Percentiles rank a stretch among this genome's conserved stretches.
These are phyloP conservation scores for Ammospiza nelsoni DNA, from an alignment of 2,113 vertebrate species.

Conservation along the genomic window DNA sequence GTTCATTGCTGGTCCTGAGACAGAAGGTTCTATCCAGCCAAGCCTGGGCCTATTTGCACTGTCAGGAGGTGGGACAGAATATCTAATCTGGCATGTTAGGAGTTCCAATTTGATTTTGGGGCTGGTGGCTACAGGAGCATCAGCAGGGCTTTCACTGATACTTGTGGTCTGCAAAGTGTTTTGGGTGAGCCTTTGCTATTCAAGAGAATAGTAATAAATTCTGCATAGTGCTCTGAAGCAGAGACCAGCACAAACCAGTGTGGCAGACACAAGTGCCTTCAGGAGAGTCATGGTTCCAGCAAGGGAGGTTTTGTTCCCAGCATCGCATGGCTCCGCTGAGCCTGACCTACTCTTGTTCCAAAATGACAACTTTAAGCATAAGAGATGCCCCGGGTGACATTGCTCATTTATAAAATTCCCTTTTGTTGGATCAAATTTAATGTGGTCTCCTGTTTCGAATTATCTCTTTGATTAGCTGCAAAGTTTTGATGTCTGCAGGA, in stretches of 20 bases:
- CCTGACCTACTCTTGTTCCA: not conserved
- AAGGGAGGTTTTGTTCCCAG: not conserved
- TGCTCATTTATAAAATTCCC: conserved; percentile 24
- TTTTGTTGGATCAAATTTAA: conserved; percentile 58
- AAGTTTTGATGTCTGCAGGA: conserved; percentile 71
- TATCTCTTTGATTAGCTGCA: conserved; percentile 67
- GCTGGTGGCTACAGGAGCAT: not conserved
- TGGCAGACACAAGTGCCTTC: accelerated
- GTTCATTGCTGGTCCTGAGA: not conserved
- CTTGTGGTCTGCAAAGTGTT: not conserved
- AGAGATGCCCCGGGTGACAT: not conserved
- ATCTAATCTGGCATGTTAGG: not conserved
- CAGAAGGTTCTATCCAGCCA: not conserved
- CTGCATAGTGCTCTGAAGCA: not conserved
- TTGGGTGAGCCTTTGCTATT: not conserved
- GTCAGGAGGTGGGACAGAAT: not conserved
- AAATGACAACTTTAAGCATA: not conserved
- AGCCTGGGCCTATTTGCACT: not conserved
- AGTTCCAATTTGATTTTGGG: not conserved
- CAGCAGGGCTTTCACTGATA: not conserved
- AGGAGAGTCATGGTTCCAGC: not conserved
- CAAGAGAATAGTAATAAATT: not conserved
- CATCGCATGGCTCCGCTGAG: accelerated
- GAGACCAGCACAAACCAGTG: not conserved
- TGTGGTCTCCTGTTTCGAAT: conserved; percentile 53